A percentile compares a stretch with the other conserved stretches of the same genome.
Conservation (phyloP, 2,888 invertebrate genomes). For the Linyphia triangularis region DNA sequence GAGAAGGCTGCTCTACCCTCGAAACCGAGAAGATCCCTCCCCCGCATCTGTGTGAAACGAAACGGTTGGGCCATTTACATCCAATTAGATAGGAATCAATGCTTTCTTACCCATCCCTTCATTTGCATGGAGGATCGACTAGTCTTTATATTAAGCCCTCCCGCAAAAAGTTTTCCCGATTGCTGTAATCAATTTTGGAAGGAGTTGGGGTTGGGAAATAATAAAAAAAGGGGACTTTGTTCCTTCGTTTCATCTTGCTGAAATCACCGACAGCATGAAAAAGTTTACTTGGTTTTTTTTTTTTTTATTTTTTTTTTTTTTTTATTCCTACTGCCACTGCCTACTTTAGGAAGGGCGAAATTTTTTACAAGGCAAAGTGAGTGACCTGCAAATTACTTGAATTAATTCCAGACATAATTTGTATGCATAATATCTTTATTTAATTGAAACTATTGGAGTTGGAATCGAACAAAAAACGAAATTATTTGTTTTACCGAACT, state of each 20-base stretch:
- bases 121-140: slow-evolving; percentile 54
- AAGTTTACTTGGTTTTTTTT: slow-evolving; percentile 2
- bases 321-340: background rate
- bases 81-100: slow-evolving; percentile 68
- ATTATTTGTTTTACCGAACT: no score
- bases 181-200: slow-evolving; percentile 47
- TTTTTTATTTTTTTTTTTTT: background rate
- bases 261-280: background rate
- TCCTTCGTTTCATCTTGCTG: slow-evolving; percentile 19
- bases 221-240: slow-evolving; percentile 4
- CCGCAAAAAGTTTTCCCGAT: slow-evolving; percentile 23
- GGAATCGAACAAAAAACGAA: no score
- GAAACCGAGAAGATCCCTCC: background rate
- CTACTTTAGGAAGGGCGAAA: background rate
- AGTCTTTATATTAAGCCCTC: slow-evolving; percentile 20
- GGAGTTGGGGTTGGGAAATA: background rate
- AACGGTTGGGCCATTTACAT: slow-evolving; percentile 58
- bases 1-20: background rate
- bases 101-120: background rate
- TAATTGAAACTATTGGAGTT: no score
- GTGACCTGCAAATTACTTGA: background rate
- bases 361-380: background rate
- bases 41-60: slow-evolving; percentile 3
- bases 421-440: no score
- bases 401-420: background rate